phyloP scores from a whole-genome alignment of 2,888 invertebrate species.

The Agonopterix heracliana region DNA sequence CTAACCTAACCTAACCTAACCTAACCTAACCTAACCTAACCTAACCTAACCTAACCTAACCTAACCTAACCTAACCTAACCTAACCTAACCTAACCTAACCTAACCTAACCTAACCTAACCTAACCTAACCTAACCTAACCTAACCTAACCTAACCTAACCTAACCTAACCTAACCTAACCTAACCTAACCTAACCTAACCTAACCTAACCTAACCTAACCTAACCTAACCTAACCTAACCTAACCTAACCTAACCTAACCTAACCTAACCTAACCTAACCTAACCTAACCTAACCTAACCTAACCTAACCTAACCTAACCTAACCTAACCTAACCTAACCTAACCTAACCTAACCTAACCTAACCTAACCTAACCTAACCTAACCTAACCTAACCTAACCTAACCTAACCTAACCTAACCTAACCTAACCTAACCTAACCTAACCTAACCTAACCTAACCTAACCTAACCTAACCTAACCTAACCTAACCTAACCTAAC shows the following conservation, averaged over 20 bases:
- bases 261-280: constrained; percentile 6
- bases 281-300: constrained; percentile 8
- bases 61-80: no score
- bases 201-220: constrained; percentile 13
- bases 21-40: constrained; percentile 13
- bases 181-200: constrained; percentile 4
- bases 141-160: constrained; percentile 11
- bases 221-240: constrained; percentile 9
- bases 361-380: constrained; percentile 1
- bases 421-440: neutral
- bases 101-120: constrained; percentile 16
- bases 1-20: constrained; percentile 16
- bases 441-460: constrained; percentile 6
- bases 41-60: constrained; percentile 16
- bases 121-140: constrained; percentile 15
- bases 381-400: no score
- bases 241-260: constrained; percentile 6
- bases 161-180: constrained; percentile 11
- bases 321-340: no score
- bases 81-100: constrained; percentile 11
- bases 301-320: constrained; percentile 8
- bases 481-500: constrained; percentile 1
- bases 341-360: constrained; percentile 13
- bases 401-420: neutral
- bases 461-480: constrained; percentile 1